A percentile compares a stretch with the other conserved stretches of the same genome.
phyloP scores from a whole-genome alignment of 2,797 vertebrate genomes.

The Fundulus diaphanus region DNA sequence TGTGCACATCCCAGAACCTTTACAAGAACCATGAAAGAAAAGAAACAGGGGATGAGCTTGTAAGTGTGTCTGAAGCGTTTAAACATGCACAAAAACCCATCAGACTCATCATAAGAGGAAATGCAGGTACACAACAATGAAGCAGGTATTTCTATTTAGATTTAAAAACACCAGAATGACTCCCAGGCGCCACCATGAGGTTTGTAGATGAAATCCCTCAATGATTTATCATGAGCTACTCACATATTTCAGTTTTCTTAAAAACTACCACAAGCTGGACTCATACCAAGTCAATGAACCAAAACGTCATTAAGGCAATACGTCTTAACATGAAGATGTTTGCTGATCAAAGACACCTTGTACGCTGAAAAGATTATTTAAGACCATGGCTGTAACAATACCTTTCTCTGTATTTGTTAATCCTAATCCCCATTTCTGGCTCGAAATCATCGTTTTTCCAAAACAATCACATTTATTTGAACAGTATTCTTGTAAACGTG shows the following conservation, averaged over 20 bases:
- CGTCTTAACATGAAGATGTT: background rate
- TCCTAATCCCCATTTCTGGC: background rate
- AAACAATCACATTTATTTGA: slow-evolving; percentile 3
- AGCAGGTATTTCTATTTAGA: background rate
- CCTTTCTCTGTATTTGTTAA: background rate
- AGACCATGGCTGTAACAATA: background rate
- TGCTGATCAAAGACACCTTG: background rate
- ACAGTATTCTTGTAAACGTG: background rate
- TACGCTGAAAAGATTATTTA: background rate
- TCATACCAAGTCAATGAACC: background rate
- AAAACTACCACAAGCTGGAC: background rate
- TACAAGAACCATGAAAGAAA: background rate
- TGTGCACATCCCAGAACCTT: slow-evolving; percentile 21
- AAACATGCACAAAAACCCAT: background rate
- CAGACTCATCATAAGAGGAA: background rate
- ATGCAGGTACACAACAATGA: background rate
- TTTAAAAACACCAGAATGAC: background rate
- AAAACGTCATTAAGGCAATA: background rate
- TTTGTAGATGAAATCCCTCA: background rate
- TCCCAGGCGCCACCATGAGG: slow-evolving; percentile 7
- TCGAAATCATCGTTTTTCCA: background rate
- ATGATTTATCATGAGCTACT: background rate
- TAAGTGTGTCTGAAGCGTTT: too few relatives aligned
- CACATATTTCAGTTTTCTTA: background rate
- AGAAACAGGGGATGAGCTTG: background rate